Conservation (phyloP, 1,140 invertebrate species). For the Helicoverpa zea region DNA sequence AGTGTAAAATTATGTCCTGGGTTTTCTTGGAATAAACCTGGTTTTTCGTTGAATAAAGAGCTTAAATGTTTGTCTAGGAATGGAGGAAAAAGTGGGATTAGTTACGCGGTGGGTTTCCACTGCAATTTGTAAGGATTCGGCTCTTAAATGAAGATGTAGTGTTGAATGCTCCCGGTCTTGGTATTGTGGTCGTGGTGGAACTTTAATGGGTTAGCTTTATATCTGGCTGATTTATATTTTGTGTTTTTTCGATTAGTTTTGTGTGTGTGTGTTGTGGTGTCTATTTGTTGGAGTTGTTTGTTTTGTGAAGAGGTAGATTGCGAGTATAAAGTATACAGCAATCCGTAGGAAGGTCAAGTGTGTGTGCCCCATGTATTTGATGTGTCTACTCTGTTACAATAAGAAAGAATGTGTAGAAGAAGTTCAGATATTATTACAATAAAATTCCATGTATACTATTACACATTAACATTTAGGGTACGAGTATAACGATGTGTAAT, state of each 20-base stretch:
- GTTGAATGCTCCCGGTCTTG: constrained; percentile 13
- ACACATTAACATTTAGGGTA: too few species aligned
- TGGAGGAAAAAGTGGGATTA: constrained; percentile 18
- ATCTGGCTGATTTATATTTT: constrained; percentile 10
- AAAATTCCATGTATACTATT: too few species aligned
- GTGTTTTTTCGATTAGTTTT: constrained; percentile 6
- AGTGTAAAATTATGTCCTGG: constrained; percentile 36
- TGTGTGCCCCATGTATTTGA: too few species aligned
- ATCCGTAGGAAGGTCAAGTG: too few species aligned
- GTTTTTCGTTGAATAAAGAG: constrained; percentile 12
- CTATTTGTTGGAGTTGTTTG: background rate
- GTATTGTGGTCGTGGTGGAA: constrained; percentile 31
- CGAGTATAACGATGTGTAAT: too few species aligned
- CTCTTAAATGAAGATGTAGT: constrained; percentile 29
- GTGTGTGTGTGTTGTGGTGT: background rate
- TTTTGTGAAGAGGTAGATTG: too few species aligned
- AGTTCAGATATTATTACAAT: too few species aligned
- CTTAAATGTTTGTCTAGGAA: constrained; percentile 30
- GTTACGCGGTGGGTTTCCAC: constrained; percentile 18
- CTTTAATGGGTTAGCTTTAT: constrained; percentile 25
- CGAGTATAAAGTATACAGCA: too few species aligned
- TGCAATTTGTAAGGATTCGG: constrained; percentile 39
- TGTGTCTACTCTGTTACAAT: too few species aligned
- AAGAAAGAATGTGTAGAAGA: too few species aligned
- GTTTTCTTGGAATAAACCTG: constrained; percentile 30